These are phyloP conservation scores for Erebia epiphron DNA, from an alignment of 2,888 invertebrate genomes.

Conservation along the genomic window DNA sequence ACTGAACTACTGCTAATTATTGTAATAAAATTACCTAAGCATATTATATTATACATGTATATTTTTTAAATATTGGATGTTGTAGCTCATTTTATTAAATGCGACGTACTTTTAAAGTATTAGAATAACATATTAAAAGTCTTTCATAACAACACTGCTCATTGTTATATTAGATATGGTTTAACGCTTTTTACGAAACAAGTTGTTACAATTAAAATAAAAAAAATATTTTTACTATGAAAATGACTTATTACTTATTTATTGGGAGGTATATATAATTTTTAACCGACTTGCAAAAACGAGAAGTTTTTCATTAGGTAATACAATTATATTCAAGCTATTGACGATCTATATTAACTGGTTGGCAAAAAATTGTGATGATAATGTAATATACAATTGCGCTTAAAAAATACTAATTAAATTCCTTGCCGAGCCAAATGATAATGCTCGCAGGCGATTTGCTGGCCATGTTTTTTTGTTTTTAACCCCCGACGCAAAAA, in stretches of 20 bases:
- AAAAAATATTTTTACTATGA: conserved; percentile 17
- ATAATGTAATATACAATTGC: too few species aligned
- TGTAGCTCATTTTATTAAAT: too few species aligned
- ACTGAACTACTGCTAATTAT: neutral
- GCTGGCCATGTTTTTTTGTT: too few species aligned
- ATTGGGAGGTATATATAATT: too few species aligned
- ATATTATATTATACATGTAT: neutral
- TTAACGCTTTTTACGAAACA: conserved; percentile 29
- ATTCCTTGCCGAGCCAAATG: too few species aligned
- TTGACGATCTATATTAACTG: too few species aligned
- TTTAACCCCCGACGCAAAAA: too few species aligned
- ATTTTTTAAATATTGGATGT: neutral
- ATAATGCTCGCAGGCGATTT: too few species aligned
- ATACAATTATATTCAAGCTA: neutral
- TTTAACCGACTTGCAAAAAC: too few species aligned
- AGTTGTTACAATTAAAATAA: conserved; percentile 32
- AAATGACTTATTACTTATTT: neutral
- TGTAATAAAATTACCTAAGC: neutral
- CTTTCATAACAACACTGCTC: conserved; percentile 3
- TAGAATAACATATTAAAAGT: neutral
- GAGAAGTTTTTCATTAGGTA: neutral
- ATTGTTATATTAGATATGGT: conserved; percentile 15
- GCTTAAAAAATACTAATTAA: too few species aligned
- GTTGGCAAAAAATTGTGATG: too few species aligned
- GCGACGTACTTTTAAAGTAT: neutral